Evolutionary conservation across 2,888 invertebrate genomes (phyloP).

Genomic region (Hyppa rectilinea): DNA sequence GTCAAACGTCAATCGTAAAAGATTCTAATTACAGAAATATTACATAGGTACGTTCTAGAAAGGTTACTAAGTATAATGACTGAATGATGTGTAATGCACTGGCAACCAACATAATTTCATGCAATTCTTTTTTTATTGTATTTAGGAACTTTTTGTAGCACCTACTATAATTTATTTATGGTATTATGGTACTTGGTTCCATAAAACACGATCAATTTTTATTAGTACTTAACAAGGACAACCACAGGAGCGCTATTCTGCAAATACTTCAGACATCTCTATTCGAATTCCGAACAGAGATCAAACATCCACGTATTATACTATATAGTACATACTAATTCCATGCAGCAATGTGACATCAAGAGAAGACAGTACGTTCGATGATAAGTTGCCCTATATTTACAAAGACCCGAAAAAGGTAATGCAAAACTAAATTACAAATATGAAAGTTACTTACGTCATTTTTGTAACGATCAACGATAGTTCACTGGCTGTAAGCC

Average conservation of each 20-base stretch:
- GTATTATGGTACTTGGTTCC: no score
- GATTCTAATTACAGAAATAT: not conserved
- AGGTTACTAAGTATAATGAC: no score
- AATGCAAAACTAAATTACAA: not conserved
- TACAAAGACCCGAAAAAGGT: no score
- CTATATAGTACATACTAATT: no score
- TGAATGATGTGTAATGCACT: no score
- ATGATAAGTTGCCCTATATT: not conserved
- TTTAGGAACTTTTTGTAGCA: no score
- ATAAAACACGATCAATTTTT: not conserved
- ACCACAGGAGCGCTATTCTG: no score
- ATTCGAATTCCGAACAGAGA: not conserved
- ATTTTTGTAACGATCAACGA: constrained; percentile 16
- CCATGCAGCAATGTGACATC: not conserved
- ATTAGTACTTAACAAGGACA: not conserved
- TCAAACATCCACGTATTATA: no score
- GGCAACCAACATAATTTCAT: no score
- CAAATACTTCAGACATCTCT: not conserved
- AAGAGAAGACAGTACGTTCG: not conserved
- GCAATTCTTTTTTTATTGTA: no score
- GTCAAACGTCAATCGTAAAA: constrained; percentile 14
- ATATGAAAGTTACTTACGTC: not conserved
- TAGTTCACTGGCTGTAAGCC: constrained; percentile 68
- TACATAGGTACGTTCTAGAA: not conserved
- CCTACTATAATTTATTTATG: no score